These are phyloP conservation scores for Lucilia cuprina DNA, from an alignment of 1,140 invertebrate genomes.

Conservation along the genomic window DNA sequence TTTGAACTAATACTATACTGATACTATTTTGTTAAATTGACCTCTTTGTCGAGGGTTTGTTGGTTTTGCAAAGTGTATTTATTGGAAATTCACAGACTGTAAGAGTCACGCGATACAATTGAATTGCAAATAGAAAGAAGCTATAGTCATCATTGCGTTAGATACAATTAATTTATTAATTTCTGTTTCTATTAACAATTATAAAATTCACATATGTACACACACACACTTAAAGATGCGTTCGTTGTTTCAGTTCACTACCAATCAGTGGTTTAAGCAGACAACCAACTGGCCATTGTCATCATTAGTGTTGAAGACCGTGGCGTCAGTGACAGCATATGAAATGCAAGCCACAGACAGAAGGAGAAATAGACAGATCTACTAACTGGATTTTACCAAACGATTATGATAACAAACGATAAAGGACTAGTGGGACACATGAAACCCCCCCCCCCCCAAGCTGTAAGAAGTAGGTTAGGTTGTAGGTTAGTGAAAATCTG, in stretches of 20 bases:
- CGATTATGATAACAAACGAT: neutral
- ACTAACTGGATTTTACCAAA: neutral
- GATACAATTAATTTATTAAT: slow-evolving; percentile 32
- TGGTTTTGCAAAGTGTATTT: no score
- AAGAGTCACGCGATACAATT: slow-evolving; percentile 4
- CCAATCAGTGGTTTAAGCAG: neutral
- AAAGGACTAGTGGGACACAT: neutral
- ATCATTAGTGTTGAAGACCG: slow-evolving; percentile 34
- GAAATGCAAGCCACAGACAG: neutral
- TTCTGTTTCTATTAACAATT: slow-evolving; percentile 22
- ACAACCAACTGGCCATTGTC: slow-evolving; percentile 20
- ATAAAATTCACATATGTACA: slow-evolving; percentile 4
- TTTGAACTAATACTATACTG: neutral
- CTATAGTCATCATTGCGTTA: neutral
- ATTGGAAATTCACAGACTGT: no score
- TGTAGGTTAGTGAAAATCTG: no score
- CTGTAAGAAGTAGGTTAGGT: no score
- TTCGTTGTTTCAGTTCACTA: neutral
- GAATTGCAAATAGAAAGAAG: slow-evolving; percentile 13
- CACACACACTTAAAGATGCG: neutral
- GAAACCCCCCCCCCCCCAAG: no score
- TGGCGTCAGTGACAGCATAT: slow-evolving; percentile 19
- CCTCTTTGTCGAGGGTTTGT: no score
- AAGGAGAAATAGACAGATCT: neutral
- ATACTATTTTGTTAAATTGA: neutral